Evolutionary conservation across 2,888 invertebrate genomes (phyloP), one percentile per base, ranked within the genome.

Genomic region (Adela reaumurella): DNA sequence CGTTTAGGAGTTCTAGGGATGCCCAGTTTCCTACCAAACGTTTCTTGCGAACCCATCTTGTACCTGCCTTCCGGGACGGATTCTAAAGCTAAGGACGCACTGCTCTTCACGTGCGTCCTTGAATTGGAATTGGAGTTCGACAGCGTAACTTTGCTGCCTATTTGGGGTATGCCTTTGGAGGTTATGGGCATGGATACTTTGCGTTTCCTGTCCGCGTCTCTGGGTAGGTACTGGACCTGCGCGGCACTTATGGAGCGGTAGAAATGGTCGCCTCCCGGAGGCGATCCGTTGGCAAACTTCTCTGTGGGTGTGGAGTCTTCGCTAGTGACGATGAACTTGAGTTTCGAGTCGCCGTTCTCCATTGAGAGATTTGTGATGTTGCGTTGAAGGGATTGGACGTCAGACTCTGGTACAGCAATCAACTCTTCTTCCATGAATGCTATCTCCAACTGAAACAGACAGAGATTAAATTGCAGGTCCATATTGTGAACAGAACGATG

Each of bases 211-310:
- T 62, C 53, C 51, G 64, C 62, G 58, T 70, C 53, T 17, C 47
- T 65, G 2, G 60, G 56, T 2, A 54, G 19, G 24, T 80, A 81
- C 52, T 85, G 81, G 14, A 90, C 82, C 20, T 85, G 84, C 0
- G 83, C 88, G 19, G 89, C 89, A 46, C 90, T 90, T 11, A 85
- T 88, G 51, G 89, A 90, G 52, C 87, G 65, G 0, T 81, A 82
- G 61, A 88, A 86, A 14, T 59, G 64, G 45, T 70, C 69, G 57
- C 65, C 62, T 5, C 68, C 65, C 0, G 71, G 68, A 0, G 76
- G 74, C 0, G 76, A 73, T 0, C 74, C 74, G 58, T 78, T 78
- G 6, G 58, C 56, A 6, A 60, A 58, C 45, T 59, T 59, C 4
- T 67, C 70, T 0, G 62, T 58, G 0, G 60, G 57, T 0, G 58